phyloP scores from a whole-genome alignment of 2,797 vertebrate species.

The Melanotaenia boesemani region DNA sequence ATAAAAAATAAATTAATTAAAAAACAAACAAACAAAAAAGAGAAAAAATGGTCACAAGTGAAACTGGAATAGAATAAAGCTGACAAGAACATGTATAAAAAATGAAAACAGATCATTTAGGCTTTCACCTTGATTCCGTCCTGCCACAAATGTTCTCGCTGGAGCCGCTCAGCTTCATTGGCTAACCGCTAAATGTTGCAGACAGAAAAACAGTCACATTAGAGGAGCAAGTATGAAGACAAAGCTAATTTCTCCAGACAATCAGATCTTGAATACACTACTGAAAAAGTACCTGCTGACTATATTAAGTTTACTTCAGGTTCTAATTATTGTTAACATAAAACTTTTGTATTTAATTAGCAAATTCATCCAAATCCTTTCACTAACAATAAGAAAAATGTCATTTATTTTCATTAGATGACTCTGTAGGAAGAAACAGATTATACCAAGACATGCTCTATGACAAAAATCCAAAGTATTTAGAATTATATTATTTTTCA shows the following conservation, averaged over 20 bases:
- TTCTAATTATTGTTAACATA: no score
- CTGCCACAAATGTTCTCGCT: conserved; percentile 95
- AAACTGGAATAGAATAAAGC: not conserved
- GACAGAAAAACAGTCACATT: conserved; percentile 38
- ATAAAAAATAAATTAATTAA: no score
- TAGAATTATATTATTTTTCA: not conserved
- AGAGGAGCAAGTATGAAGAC: conserved; percentile 21
- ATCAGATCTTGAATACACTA: not conserved
- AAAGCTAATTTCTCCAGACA: not conserved
- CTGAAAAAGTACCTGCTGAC: not conserved
- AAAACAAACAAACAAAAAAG: not conserved
- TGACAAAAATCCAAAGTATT: not conserved
- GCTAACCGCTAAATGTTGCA: conserved; percentile 87
- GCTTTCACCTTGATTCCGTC: conserved; percentile 94
- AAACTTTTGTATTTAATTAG: not conserved
- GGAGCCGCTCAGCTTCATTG: conserved; percentile 92
- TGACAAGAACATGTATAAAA: not conserved
- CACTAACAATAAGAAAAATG: no score
- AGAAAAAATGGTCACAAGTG: not conserved
- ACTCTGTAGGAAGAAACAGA: not conserved
- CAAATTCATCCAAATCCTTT: not conserved
- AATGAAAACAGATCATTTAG: not conserved
- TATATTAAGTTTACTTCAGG: no score
- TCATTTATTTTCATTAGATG: not conserved
- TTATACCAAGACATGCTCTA: not conserved